These are phyloP conservation scores for Mantis religiosa DNA, from an alignment of 2,888 invertebrate genomes.

Conservation along the genomic window DNA sequence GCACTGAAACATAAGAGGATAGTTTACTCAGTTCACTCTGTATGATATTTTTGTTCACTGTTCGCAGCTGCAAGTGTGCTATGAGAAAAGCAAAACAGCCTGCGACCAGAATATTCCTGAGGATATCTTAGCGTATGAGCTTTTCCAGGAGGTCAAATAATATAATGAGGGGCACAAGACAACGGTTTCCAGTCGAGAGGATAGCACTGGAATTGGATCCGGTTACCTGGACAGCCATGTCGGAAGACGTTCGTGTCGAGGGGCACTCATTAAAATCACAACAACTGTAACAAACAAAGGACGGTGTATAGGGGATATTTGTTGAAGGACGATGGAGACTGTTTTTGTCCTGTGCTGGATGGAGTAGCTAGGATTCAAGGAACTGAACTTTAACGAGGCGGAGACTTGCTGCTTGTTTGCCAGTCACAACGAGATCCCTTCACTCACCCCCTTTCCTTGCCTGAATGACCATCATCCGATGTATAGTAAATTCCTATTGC, in stretches of 20 bases:
- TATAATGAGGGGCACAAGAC: neutral
- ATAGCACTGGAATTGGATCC: neutral
- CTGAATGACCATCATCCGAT: neutral
- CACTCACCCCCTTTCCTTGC: neutral
- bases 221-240: neutral
- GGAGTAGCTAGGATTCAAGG: neutral
- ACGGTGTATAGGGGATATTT: neutral
- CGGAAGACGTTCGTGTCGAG: neutral
- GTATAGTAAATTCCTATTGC: neutral
- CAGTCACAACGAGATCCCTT: neutral
- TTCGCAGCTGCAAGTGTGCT: too few species aligned
- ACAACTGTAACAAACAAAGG: slow-evolving; percentile 14
- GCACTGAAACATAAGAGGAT: too few species aligned
- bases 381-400: slow-evolving; percentile 8
- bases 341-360: neutral
- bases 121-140: neutral
- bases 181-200: neutral
- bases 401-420: slow-evolving; percentile 5
- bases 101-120: neutral
- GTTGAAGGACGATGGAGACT: neutral
- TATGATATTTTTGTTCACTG: too few species aligned
- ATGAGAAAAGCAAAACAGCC: too few species aligned
- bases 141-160: neutral
- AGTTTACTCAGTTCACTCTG: too few species aligned
- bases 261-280: slow-evolving; percentile 1